phyloP scores from a whole-genome alignment of 1,140 invertebrate genomes.

The Macrocentrus cingulum region DNA sequence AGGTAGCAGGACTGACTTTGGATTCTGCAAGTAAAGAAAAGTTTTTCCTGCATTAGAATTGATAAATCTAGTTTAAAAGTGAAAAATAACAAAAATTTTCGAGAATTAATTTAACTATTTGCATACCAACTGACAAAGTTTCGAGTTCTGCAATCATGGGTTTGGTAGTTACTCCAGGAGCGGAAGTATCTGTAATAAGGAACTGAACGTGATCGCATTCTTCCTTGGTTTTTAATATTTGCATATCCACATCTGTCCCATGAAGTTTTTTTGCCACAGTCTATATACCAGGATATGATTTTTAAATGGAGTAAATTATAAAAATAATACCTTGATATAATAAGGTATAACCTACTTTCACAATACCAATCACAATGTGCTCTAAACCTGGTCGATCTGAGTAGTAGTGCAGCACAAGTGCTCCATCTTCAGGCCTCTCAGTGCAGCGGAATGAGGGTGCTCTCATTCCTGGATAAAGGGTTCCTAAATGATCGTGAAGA shows the following conservation, averaged over 20 bases:
- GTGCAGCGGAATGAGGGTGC: constrained; percentile 91
- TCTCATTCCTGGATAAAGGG: constrained; percentile 89
- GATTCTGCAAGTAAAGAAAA: constrained; percentile 64
- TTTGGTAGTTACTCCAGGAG: constrained; percentile 62
- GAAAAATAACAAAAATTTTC: too few species aligned
- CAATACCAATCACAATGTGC: constrained; percentile 91
- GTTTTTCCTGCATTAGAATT: too few species aligned
- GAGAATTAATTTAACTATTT: background rate
- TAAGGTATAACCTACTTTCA: constrained; percentile 69
- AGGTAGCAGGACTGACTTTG: constrained; percentile 87
- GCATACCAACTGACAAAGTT: constrained; percentile 69
- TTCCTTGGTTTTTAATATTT: constrained; percentile 82
- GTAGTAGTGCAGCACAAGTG: constrained; percentile 88
- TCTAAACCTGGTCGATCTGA: constrained; percentile 90
- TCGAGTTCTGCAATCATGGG: constrained; percentile 73
- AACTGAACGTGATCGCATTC: constrained; percentile 93
- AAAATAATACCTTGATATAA: background rate
- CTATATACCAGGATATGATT: too few species aligned
- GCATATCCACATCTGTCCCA: constrained; percentile 86
- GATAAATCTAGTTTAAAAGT: too few species aligned
- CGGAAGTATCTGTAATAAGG: constrained; percentile 82
- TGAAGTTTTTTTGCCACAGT: constrained; percentile 91
- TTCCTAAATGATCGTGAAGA: constrained; percentile 90
- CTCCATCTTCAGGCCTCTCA: constrained; percentile 79
- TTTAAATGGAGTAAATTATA: too few species aligned